These are phyloP conservation scores for Sebastes alutus DNA, from an alignment of 2,797 vertebrate genomes.

Conservation along the genomic window DNA sequence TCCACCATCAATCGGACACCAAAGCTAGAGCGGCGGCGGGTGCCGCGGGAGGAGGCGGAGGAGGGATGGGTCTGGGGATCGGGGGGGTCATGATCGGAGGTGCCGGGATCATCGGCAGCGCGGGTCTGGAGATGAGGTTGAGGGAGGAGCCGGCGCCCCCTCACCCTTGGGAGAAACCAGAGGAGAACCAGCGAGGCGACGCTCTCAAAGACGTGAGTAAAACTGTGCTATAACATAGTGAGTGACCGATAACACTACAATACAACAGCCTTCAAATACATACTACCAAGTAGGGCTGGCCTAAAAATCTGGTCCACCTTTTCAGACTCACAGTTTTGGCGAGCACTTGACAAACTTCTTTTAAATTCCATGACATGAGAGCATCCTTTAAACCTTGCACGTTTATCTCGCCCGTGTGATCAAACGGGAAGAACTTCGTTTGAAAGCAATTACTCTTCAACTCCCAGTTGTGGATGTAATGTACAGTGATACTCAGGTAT, in stretches of 20 bases:
- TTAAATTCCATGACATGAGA: too few species aligned
- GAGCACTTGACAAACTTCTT: too few species aligned
- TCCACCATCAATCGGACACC: conserved; percentile 75
- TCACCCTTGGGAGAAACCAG: conserved; percentile 77
- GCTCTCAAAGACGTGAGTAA: conserved; percentile 52
- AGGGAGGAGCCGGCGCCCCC: conserved; percentile 66
- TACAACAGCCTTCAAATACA: too few species aligned
- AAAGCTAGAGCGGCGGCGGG: conserved; percentile 32
- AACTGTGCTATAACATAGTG: neutral
- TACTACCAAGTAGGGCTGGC: too few species aligned
- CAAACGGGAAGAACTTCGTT: too few species aligned
- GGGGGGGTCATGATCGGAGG: conserved; percentile 5
- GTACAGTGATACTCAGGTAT: too few species aligned
- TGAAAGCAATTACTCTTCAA: too few species aligned
- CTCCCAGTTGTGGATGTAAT: accelerated
- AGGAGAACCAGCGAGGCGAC: conserved; percentile 58
- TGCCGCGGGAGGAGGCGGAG: conserved; percentile 1
- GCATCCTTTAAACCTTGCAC: too few species aligned
- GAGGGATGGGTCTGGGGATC: neutral
- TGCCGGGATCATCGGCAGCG: neutral
- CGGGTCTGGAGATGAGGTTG: conserved; percentile 36
- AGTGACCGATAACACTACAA: neutral
- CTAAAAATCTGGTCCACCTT: too few species aligned
- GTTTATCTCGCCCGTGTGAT: too few species aligned
- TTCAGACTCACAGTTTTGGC: too few species aligned